phyloP scores from a whole-genome alignment of 2,888 invertebrate genomes.

The Athetis lepigone region DNA sequence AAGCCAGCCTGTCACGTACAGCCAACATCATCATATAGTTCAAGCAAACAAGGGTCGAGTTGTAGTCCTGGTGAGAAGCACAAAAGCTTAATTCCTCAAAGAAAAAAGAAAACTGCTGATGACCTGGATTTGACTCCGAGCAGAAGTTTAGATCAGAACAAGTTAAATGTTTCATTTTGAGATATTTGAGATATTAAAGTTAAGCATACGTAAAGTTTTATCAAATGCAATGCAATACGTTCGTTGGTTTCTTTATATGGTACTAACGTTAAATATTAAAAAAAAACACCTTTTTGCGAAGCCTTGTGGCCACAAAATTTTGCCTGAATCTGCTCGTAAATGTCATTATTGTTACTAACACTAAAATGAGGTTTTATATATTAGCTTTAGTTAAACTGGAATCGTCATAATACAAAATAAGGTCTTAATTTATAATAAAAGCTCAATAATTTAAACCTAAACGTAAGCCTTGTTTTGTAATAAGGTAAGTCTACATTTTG shows the following conservation, averaged over 20 bases:
- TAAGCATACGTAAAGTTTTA: too few species aligned
- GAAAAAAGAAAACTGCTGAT: conserved; percentile 64
- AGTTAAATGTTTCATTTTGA: conserved; percentile 54
- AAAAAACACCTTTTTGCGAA: not conserved
- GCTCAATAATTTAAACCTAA: not conserved
- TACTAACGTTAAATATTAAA: too few species aligned
- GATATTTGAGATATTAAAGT: too few species aligned
- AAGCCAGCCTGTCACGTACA: conserved; percentile 42
- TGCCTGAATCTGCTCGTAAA: not conserved
- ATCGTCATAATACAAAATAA: not conserved
- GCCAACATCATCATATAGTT: not conserved
- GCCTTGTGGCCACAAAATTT: not conserved
- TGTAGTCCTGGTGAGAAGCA: not conserved
- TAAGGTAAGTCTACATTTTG: too few species aligned
- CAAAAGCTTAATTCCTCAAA: conserved; percentile 70
- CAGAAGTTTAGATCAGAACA: not conserved
- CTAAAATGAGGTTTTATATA: not conserved
- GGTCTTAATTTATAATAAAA: not conserved
- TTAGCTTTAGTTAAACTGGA: not conserved
- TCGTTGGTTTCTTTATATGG: too few species aligned
- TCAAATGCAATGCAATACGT: too few species aligned
- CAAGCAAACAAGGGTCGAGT: not conserved
- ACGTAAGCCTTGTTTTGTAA: not conserved
- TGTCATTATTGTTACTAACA: not conserved
- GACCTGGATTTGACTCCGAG: conserved; percentile 55